phyloP scores from a whole-genome alignment of 2,888 invertebrate species.

The Oxytorus armatus region DNA sequence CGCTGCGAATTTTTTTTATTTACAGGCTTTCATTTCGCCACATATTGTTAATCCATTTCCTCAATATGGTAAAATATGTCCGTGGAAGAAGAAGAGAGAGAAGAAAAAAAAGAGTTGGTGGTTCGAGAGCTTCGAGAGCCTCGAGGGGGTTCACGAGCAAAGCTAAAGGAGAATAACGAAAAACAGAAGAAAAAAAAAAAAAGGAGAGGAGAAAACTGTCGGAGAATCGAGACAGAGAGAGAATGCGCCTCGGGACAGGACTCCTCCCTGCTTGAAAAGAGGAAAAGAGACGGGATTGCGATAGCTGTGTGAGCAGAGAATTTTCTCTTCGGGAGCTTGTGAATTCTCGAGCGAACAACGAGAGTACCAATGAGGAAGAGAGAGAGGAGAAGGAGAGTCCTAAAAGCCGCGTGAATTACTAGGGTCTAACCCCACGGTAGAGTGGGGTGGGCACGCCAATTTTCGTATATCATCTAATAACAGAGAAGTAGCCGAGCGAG shows the following conservation, averaged over 20 bases:
- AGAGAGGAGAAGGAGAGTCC: slow-evolving; percentile 35
- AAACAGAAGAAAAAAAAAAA: too few relatives aligned
- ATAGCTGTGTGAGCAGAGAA: slow-evolving; percentile 30
- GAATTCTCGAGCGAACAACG: slow-evolving; percentile 32
- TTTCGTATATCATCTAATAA: slow-evolving; percentile 83
- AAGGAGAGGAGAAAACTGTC: too few relatives aligned
- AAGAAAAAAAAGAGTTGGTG: too few relatives aligned
- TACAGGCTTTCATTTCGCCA: slow-evolving; percentile 19
- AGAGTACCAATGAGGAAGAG: slow-evolving; percentile 1
- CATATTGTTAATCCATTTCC: background rate
- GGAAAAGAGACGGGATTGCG: too few relatives aligned
- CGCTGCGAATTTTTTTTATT: slow-evolving; percentile 6
- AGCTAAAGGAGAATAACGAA: too few relatives aligned
- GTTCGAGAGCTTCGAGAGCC: too few relatives aligned
- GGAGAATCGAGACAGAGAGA: too few relatives aligned
- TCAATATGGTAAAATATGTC: background rate
- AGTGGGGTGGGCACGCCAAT: slow-evolving; percentile 79
- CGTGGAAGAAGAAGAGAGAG: background rate
- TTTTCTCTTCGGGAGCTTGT: slow-evolving; percentile 53
- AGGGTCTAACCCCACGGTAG: slow-evolving; percentile 69
- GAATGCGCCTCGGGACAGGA: too few relatives aligned
- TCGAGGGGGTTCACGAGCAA: too few relatives aligned
- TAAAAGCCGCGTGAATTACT: slow-evolving; percentile 67
- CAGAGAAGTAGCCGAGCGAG: slow-evolving; percentile 72
- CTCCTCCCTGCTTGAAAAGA: too few relatives aligned